Evolutionary conservation across 2,113 vertebrate genomes (phyloP).

Genomic region (Seriola aureovittata): DNA sequence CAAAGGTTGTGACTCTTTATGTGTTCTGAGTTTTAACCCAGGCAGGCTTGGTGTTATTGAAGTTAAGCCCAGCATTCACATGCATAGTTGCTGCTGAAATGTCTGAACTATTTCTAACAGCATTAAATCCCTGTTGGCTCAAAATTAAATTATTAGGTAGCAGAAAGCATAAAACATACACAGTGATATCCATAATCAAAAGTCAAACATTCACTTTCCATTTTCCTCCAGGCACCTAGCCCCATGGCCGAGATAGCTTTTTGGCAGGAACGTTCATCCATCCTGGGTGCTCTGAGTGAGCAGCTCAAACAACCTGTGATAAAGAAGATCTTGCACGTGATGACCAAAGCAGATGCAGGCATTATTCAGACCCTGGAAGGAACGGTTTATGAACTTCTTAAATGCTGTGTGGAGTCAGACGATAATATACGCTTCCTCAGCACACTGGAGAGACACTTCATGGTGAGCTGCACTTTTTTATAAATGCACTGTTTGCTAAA

Average conservation of each 20-base stretch:
- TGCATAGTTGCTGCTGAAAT: background rate
- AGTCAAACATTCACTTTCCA: background rate
- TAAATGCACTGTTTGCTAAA: background rate
- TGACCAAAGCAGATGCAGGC: constrained; percentile 81
- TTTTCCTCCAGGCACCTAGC: constrained; percentile 82
- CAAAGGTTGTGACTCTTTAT: constrained; percentile 83
- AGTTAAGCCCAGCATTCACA: background rate
- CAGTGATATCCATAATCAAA: background rate
- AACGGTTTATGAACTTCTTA: constrained; percentile 84
- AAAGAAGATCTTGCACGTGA: constrained; percentile 87
- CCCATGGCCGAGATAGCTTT: constrained; percentile 91
- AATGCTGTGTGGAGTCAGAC: constrained; percentile 86
- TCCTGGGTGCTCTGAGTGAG: constrained; percentile 86
- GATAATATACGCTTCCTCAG: constrained; percentile 90
- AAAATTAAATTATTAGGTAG: background rate
- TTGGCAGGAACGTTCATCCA: constrained; percentile 88
- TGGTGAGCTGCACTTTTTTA: constrained; percentile 81
- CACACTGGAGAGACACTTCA: constrained; percentile 89
- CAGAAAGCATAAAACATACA: constrained; percentile 1
- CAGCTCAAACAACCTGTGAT: constrained; percentile 88
- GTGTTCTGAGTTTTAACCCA: background rate
- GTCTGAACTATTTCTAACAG: background rate
- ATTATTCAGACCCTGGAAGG: constrained; percentile 82
- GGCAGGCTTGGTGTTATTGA: background rate
- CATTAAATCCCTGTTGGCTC: background rate